A percentile compares a stretch with the other conserved stretches of the same genome.
Conservation (phyloP, 2,888 invertebrate genomes). For the Phorcus lineatus region DNA sequence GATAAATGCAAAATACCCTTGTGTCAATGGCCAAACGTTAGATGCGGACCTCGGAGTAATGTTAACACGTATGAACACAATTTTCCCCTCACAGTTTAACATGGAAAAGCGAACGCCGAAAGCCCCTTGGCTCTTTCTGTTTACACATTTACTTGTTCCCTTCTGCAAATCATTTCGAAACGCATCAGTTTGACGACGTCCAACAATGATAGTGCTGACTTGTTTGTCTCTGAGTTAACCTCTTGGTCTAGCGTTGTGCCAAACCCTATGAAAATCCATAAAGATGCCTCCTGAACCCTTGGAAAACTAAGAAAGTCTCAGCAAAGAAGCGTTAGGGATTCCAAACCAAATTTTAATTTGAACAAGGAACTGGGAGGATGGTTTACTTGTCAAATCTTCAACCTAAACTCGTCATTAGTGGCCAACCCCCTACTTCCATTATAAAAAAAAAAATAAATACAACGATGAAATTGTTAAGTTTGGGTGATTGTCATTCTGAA, state of each 20-base stretch:
- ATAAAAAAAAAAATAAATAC: not conserved
- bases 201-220: conserved; percentile 19
- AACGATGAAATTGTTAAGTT: conserved; percentile 11
- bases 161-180: conserved; percentile 28
- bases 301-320: not conserved
- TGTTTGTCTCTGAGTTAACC: conserved; percentile 27
- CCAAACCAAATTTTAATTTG: not conserved
- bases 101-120: conserved; percentile 10
- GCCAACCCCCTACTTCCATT: conserved; percentile 2
- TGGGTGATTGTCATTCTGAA: not conserved
- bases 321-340: not conserved
- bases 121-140: conserved; percentile 26
- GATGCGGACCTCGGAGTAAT: conserved; percentile 1
- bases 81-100: conserved; percentile 25
- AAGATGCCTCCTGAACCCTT: not conserved
- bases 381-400: conserved; percentile 14
- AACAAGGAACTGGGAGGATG: not conserved
- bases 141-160: conserved; percentile 26
- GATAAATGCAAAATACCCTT: conserved; percentile 32
- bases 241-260: not conserved
- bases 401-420: no score
- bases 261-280: conserved; percentile 11
- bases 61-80: conserved; percentile 24
- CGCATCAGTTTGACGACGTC: conserved; percentile 32
- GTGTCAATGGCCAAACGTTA: conserved; percentile 24